Base-by-base conservation (phyloP, 1,140 invertebrate genomes). In the Cepaea nemoralis region DNA sequence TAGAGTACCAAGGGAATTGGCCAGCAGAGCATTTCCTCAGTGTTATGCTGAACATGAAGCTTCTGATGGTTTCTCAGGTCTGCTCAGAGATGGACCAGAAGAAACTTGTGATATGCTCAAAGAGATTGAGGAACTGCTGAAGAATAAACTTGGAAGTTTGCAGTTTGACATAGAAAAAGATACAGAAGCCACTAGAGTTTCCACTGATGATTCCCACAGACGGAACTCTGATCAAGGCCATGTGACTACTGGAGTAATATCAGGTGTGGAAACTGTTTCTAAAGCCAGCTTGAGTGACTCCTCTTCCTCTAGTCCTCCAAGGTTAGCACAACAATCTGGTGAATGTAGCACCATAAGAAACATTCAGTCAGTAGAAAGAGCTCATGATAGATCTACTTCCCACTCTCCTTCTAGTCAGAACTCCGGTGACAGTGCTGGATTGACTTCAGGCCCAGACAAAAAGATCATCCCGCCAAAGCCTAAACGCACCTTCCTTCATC, bases 401-500 rank as follows among this genome's bases (percentile, higher is more conserved):
- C 67, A 85, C 39, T 82, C 81, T 19, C 37, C 83, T 19, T 67
- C 48, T 31, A 59, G 75, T 27, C 33, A 70, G 59, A 33, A 82
- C 27, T 70, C 40, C 77, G 19, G 16, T 5, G n/a, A 8, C 16
- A 55, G 16, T 55, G n/a, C 16, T 8, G 22, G 50, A 55, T 2
- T 55, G 3, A 55, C n/a, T 55, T 10, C 50, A 55, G 69, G 40
- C 24, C 35, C 55, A 16, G 50, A 35, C 2, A 71, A 73, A 67
- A 87, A 85, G 71, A 37, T 40, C 16, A 83, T 81, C 48, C 87
- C 87, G 31, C 87, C 85, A 37, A 88, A 88, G 83, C 87, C 87
- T 22, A 85, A 83, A 37, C 82, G 87, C 14, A 87, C 74, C 77
- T 81, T 63, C 39, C 81, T 67, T 6, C 78, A 66, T 76, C 81